phyloP scores from a whole-genome alignment of 2,797 vertebrate species.

The Sebastes nivosus region DNA sequence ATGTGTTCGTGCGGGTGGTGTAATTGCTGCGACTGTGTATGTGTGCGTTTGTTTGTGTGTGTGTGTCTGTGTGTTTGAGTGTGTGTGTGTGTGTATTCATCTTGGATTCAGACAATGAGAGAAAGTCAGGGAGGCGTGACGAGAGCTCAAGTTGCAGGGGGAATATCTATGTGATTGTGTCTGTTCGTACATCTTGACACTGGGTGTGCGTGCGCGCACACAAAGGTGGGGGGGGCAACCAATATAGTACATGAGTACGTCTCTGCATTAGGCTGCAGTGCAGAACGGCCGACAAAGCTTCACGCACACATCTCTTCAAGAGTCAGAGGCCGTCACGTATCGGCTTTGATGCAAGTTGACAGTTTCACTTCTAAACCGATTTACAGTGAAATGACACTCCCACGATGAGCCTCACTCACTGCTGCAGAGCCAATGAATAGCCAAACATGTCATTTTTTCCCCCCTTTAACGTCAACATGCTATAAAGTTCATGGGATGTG shows the following conservation, averaged over 20 bases:
- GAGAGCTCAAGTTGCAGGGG: conserved; percentile 68
- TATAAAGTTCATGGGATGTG: conserved; percentile 10
- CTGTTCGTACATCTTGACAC: conserved; percentile 60
- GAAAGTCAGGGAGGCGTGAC: conserved; percentile 76
- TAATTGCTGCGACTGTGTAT: conserved; percentile 58
- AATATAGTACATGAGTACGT: conserved; percentile 19
- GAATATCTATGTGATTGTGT: conserved; percentile 75
- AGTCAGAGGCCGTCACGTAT: conserved; percentile 37
- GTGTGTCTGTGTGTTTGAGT: conserved; percentile 33
- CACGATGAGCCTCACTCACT: background rate
- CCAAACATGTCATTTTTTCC: conserved; percentile 8
- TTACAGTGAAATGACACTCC: conserved; percentile 41
- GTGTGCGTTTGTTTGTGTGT: conserved; percentile 32
- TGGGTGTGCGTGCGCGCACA: background rate
- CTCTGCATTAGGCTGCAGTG: conserved; percentile 43
- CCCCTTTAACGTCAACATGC: background rate
- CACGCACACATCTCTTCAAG: conserved; percentile 19
- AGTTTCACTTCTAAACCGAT: conserved; percentile 50
- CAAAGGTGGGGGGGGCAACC: background rate
- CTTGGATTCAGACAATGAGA: conserved; percentile 74
- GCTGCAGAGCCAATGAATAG: conserved; percentile 29
- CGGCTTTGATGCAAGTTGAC: conserved; percentile 58
- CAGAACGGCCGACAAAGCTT: conserved; percentile 26
- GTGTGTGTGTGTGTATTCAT: conserved; percentile 51
- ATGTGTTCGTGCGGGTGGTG: conserved; percentile 49